A percentile compares a stretch with the other conserved stretches of the same genome.
phyloP scores from a whole-genome alignment of 2,888 invertebrate species.

The Drosophila nigricruria region DNA sequence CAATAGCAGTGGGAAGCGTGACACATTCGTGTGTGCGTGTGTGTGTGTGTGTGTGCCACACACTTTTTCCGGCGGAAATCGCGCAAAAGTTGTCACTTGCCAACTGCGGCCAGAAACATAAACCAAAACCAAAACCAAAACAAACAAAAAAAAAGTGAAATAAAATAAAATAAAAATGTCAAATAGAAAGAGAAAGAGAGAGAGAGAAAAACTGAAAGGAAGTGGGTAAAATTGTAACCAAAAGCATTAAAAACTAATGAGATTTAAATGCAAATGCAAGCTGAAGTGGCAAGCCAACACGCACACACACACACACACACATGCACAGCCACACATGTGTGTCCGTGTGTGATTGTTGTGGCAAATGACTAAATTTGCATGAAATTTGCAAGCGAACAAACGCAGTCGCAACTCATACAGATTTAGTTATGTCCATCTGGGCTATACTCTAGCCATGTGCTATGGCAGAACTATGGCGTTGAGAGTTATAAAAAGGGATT shows the following conservation, averaged over 20 bases:
- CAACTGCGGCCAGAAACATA: conserved; percentile 37
- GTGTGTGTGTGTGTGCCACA: conserved; percentile 20
- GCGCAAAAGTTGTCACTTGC: conserved; percentile 70
- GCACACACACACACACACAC: background rate
- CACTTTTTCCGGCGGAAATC: conserved; percentile 68
- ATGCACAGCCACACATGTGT: background rate
- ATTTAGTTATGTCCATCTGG: conserved; percentile 18
- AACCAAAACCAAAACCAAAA: conserved; percentile 29
- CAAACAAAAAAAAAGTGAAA: conserved; percentile 23
- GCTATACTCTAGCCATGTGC: background rate
- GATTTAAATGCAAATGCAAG: conserved; percentile 80
- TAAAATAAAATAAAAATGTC: conserved; percentile 18
- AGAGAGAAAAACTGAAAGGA: conserved; percentile 9
- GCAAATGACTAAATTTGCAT: conserved; percentile 79
- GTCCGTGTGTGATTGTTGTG: conserved; percentile 40
- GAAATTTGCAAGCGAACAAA: conserved; percentile 48
- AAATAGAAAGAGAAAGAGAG: conserved; percentile 9
- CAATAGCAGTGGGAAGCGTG: conserved; percentile 12
- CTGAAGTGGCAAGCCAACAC: conserved; percentile 44
- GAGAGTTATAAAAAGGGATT: background rate
- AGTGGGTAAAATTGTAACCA: conserved; percentile 51
- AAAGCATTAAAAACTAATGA: conserved; percentile 80
- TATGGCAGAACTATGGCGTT: background rate
- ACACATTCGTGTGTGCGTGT: conserved; percentile 33
- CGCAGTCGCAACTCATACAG: conserved; percentile 27